Percentiles rank a stretch among this genome's conserved stretches.
Evolutionary conservation across 2,888 invertebrate species (phyloP).

Genomic region (Nomada fabriciana): DNA sequence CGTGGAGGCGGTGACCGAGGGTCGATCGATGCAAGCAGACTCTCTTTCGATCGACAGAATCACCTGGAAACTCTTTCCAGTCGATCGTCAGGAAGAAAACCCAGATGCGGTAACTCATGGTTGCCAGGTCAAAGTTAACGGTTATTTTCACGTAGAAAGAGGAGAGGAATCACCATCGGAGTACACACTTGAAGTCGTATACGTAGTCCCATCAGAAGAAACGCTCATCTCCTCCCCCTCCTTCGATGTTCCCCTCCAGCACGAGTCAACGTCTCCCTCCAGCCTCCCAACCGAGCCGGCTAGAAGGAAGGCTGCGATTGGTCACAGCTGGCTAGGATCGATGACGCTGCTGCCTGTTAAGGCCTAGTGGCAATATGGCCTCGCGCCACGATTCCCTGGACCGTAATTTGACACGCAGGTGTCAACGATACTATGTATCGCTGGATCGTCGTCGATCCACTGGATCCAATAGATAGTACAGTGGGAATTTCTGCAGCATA

Average conservation of each 20-base stretch:
- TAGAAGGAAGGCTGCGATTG: conserved; percentile 71
- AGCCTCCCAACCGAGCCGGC: conserved; percentile 38
- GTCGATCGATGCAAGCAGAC: background rate
- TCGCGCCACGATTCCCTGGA: conserved; percentile 35
- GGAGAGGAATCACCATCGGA: conserved; percentile 26
- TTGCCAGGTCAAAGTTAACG: conserved; percentile 81
- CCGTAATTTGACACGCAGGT: background rate
- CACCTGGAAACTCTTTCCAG: conserved; percentile 53
- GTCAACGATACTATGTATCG: background rate
- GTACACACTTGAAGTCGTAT: conserved; percentile 13
- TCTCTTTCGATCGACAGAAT: conserved; percentile 27
- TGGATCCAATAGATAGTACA: background rate
- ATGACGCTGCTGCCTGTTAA: conserved; percentile 72
- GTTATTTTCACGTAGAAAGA: conserved; percentile 67
- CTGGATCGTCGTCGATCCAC: background rate
- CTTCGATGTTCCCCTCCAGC: conserved; percentile 5
- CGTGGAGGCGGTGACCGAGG: conserved; percentile 25
- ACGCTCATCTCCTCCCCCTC: conserved; percentile 36
- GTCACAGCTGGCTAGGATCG: conserved; percentile 79
- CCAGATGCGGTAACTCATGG: conserved; percentile 58
- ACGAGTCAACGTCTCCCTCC: conserved; percentile 23
- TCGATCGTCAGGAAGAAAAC: conserved; percentile 32
- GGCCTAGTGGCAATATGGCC: conserved; percentile 67
- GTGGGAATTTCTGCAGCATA: background rate
- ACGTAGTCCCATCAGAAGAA: conserved; percentile 52